These are phyloP conservation scores for Phoenicopterus ruber DNA, from an alignment of 2,113 vertebrate species.

Conservation along the genomic window DNA sequence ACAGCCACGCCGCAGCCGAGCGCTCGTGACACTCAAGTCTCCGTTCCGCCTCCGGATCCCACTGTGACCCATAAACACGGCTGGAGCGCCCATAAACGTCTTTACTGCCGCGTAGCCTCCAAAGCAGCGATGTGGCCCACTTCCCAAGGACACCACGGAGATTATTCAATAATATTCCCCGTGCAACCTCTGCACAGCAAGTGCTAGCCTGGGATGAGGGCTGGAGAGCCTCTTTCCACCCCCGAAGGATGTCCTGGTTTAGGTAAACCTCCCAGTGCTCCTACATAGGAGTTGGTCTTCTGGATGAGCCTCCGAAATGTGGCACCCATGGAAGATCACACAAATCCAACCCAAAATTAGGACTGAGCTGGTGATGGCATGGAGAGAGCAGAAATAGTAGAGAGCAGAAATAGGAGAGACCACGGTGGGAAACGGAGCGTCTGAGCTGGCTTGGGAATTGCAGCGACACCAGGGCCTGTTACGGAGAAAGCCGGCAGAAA, in stretches of 20 bases:
- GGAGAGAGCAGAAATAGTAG: background rate
- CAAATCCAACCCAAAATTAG: background rate
- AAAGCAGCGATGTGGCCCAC: background rate
- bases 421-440: background rate
- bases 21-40: background rate
- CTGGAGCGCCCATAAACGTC: background rate
- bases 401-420: background rate
- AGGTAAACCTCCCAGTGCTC: background rate
- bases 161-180: background rate
- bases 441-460: background rate
- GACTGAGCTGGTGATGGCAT: accelerated
- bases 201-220: background rate
- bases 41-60: background rate
- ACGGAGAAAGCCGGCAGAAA: background rate
- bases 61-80: background rate
- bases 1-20: background rate
- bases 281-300: background rate
- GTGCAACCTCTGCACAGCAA: background rate
- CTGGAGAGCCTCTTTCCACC: background rate
- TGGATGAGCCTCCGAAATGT: background rate
- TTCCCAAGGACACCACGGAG: background rate
- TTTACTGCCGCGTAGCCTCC: background rate
- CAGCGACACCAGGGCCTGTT: accelerated
- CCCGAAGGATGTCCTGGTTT: background rate
- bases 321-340: background rate